These are phyloP conservation scores for Lasioglossum figueresi DNA, from an alignment of 2,888 invertebrate species.

Conservation along the genomic window DNA sequence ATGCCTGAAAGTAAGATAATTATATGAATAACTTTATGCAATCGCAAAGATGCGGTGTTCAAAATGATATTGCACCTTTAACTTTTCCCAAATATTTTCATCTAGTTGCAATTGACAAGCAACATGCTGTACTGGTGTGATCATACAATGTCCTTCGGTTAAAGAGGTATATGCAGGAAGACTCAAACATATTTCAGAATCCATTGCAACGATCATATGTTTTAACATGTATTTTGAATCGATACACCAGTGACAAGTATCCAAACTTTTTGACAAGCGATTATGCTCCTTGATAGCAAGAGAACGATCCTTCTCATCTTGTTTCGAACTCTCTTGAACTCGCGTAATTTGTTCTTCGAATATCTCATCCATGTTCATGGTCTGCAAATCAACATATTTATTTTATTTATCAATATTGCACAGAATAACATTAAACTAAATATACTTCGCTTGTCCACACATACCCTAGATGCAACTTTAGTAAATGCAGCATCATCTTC, in stretches of 20 bases:
- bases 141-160: conserved; percentile 93
- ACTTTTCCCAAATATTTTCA: conserved; percentile 97
- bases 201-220: conserved; percentile 93
- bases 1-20: conserved; percentile 87
- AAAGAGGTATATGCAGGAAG: conserved; percentile 93
- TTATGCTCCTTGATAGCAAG: conserved; percentile 91
- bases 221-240: conserved; percentile 92
- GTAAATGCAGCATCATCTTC: conserved; percentile 93
- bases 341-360: conserved; percentile 92
- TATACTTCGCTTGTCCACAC: background rate
- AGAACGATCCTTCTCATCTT: conserved; percentile 87
- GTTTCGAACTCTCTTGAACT: conserved; percentile 87
- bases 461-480: conserved; percentile 87
- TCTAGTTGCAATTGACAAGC: conserved; percentile 93
- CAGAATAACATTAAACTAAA: conserved; percentile 10
- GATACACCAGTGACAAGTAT: conserved; percentile 93
- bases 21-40: background rate
- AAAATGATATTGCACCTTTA: conserved; percentile 86
- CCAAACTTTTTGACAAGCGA: conserved; percentile 88
- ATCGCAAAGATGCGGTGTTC: background rate
- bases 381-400: conserved; percentile 59
- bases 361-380: conserved; percentile 91
- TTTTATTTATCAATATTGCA: background rate
- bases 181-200: conserved; percentile 92
- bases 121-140: conserved; percentile 93